Percentiles rank a stretch among this genome's conserved stretches.
These are phyloP conservation scores for Bufo gargarizans DNA, from an alignment of 2,113 vertebrate genomes.

Conservation along the genomic window DNA sequence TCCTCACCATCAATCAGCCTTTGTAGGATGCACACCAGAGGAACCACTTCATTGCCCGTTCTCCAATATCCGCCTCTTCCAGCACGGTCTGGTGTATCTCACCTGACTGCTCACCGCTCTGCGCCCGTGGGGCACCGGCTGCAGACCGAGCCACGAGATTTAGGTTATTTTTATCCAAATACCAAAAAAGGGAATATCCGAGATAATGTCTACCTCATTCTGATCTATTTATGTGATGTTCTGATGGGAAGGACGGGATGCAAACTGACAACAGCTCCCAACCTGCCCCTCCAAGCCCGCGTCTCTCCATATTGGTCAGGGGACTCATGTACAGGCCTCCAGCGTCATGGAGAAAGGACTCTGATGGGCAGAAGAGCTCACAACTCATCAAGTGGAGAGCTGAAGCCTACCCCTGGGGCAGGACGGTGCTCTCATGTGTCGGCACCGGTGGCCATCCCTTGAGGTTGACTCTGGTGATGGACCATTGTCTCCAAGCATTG, in stretches of 20 bases:
- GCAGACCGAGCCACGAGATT: conserved; percentile 67
- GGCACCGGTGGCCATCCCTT: background rate
- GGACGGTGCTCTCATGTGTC: background rate
- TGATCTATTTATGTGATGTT: conserved; percentile 44
- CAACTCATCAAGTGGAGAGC: background rate
- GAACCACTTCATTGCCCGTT: conserved; percentile 18
- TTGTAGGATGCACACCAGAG: background rate
- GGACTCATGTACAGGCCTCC: background rate
- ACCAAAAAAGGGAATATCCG: conserved; percentile 77
- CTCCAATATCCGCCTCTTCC: background rate
- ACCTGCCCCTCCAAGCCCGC: background rate
- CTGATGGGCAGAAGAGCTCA: background rate
- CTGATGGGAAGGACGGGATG: background rate
- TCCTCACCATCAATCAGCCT: background rate
- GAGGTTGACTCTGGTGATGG: background rate
- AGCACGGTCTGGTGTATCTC: background rate
- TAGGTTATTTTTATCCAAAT: conserved; percentile 60
- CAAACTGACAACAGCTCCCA: background rate
- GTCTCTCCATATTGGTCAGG: background rate
- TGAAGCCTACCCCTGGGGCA: background rate
- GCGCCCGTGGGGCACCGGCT: background rate
- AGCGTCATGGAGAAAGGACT: background rate
- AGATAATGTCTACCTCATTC: conserved; percentile 83
- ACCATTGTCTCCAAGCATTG: background rate
- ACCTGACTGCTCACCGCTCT: background rate